Percentiles rank a stretch among this genome's conserved stretches.
These are phyloP conservation scores for Dipodomys stephensi DNA, from an alignment of 2,113 vertebrate genomes.

Conservation along the genomic window DNA sequence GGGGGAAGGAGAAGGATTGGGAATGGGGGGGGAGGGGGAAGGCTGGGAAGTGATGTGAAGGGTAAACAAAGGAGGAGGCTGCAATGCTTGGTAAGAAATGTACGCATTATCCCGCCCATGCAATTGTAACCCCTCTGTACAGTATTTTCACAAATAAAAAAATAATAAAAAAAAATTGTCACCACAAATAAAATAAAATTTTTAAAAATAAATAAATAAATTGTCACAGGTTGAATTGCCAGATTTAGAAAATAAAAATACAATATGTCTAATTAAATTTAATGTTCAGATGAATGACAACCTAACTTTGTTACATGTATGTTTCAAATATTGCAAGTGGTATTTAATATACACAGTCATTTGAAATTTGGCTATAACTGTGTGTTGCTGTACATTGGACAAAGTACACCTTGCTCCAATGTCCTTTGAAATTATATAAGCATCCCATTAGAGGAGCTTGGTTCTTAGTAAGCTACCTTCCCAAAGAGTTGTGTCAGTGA, in stretches of 20 bases:
- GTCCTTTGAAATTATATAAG: constrained; percentile 5
- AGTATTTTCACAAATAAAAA: no score
- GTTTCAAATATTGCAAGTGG: neutral
- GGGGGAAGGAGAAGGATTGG: no score
- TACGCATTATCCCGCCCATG: no score
- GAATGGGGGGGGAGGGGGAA: no score
- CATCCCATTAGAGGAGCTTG: neutral
- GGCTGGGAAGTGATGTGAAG: no score
- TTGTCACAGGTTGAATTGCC: neutral
- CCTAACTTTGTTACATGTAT: neutral
- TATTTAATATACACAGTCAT: neutral
- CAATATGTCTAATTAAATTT: neutral
- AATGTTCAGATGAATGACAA: neutral
- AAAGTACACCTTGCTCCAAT: neutral
- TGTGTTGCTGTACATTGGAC: neutral
- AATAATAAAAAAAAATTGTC: no score
- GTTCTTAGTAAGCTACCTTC: neutral
- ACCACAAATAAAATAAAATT: no score
- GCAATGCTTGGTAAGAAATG: no score
- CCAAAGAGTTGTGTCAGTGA: neutral
- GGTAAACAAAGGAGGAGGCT: no score
- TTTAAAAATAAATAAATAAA: no score
- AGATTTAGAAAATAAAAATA: constrained; percentile 53
- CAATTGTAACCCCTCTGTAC: no score
- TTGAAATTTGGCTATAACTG: constrained; percentile 14